Evolutionary conservation across 1,140 invertebrate species (phyloP).

Genomic region (Pectinophora gossypiella): DNA sequence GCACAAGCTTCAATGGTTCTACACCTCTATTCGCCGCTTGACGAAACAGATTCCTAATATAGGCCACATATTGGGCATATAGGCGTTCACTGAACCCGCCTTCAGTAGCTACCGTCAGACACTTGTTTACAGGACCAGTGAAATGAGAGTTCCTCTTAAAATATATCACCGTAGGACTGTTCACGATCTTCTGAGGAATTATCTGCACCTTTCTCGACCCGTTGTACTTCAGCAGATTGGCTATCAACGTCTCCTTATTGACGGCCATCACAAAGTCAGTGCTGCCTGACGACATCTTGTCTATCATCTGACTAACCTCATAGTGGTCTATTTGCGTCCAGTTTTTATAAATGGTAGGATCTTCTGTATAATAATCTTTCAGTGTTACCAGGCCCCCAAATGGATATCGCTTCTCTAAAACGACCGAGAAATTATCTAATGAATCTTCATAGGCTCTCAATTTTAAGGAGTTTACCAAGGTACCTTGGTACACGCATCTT

Average conservation of each 20-base stretch:
- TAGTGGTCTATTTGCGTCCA: constrained; percentile 28
- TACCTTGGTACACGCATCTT: constrained; percentile 39
- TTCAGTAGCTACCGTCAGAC: constrained; percentile 33
- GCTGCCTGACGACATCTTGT: constrained; percentile 27
- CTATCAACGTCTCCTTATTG: constrained; percentile 38
- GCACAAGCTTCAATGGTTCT: constrained; percentile 27
- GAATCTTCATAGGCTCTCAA: constrained; percentile 21
- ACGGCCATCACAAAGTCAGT: constrained; percentile 42
- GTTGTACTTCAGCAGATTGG: constrained; percentile 26
- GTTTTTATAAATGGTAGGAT: constrained; percentile 29
- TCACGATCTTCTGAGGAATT: constrained; percentile 41
- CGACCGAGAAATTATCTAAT: constrained; percentile 26
- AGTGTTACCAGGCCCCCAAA: constrained; percentile 36
- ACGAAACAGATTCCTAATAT: constrained; percentile 22
- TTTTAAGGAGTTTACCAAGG: constrained; percentile 38
- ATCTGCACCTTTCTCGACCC: constrained; percentile 36
- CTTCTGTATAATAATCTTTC: constrained; percentile 36
- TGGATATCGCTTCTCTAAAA: constrained; percentile 20
- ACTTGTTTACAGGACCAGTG: constrained; percentile 19
- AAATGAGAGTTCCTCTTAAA: constrained; percentile 42
- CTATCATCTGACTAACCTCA: constrained; percentile 18
- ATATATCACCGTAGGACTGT: constrained; percentile 47
- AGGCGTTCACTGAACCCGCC: constrained; percentile 36
- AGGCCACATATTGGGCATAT: constrained; percentile 20
- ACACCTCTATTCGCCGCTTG: neutral